Evolutionary conservation across 2,113 vertebrate species (phyloP).

Genomic region (Canis aureus): DNA sequence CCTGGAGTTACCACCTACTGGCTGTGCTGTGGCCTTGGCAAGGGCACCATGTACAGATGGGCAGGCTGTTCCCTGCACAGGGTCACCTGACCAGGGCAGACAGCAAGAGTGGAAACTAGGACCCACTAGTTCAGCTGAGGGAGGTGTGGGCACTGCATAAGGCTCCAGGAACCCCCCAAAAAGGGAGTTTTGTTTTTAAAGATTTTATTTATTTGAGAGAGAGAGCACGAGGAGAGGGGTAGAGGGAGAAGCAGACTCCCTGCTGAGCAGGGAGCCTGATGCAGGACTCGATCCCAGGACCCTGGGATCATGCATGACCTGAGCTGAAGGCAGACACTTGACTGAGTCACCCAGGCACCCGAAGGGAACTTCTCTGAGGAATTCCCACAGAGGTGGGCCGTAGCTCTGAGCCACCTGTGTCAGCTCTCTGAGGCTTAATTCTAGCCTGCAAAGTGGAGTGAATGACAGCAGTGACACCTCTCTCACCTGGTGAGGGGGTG

Average conservation of each 20-base stretch:
- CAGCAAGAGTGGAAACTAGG: background rate
- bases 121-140: background rate
- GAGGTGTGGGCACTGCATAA: no score
- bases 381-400: background rate
- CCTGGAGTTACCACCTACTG: background rate
- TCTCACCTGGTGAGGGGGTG: accelerated
- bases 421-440: background rate
- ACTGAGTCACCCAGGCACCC: no score
- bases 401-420: accelerated
- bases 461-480: background rate
- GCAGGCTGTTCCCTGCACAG: background rate
- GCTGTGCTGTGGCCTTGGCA: background rate
- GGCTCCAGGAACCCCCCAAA: background rate
- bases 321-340: no score
- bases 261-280: no score
- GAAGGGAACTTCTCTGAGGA: background rate
- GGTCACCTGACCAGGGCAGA: background rate
- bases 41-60: background rate
- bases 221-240: no score
- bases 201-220: no score
- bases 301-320: no score
- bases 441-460: background rate
- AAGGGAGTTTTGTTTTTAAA: no score
- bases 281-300: no score
- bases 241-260: no score